phyloP scores from a whole-genome alignment of 2,113 vertebrate genomes.

The Pygoscelis antarcticus region DNA sequence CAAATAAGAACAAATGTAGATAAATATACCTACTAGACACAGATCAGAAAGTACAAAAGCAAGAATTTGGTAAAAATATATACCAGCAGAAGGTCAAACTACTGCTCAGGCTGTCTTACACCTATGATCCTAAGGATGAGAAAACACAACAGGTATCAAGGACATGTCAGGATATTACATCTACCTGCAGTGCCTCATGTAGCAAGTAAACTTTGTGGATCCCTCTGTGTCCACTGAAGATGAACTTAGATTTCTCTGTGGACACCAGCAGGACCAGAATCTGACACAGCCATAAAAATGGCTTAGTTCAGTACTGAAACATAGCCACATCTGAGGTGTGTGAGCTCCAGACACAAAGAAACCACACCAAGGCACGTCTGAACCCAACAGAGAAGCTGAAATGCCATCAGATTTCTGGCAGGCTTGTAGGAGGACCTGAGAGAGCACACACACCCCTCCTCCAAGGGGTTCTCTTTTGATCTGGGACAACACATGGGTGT shows the following conservation, averaged over 20 bases:
- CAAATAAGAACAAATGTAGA: not conserved
- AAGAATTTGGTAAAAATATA: not conserved
- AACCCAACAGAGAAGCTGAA: not conserved
- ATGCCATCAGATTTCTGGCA: not conserved
- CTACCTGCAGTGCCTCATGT: not conserved
- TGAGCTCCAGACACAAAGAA: not conserved
- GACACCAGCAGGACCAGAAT: not conserved
- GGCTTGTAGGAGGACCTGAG: not conserved
- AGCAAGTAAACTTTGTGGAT: not conserved
- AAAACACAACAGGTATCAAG: not conserved
- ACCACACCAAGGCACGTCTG: not conserved
- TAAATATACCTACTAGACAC: not conserved
- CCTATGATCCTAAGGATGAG: not conserved
- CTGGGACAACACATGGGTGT: not conserved
- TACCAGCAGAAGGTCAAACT: not conserved
- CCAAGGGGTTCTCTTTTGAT: not conserved
- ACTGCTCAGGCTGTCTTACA: not conserved
- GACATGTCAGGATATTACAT: not conserved
- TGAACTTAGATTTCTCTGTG: not conserved
- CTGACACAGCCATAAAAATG: not conserved
- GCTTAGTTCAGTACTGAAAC: not conserved
- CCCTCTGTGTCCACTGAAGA: not conserved
- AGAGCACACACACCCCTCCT: not conserved
- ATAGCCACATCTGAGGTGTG: not conserved
- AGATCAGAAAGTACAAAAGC: not conserved